Base-by-base conservation (phyloP, 2,113 vertebrate species). In the Cygnus buccinator region DNA sequence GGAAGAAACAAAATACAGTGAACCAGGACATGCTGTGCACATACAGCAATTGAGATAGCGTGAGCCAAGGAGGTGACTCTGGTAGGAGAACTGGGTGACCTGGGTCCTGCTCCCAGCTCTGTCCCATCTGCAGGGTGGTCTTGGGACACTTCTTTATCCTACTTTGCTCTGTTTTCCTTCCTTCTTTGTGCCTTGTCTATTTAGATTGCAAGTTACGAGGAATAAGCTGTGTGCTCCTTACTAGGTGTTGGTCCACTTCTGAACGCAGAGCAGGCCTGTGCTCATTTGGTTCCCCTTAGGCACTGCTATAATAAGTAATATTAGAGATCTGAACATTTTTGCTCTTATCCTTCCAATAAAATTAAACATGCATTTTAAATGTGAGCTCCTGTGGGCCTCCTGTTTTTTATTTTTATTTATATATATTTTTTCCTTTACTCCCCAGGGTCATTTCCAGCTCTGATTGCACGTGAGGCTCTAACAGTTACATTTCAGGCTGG, bases 381-480 rank as follows among this genome's bases (percentile, higher is more conserved):
- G 16, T n/a, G 33, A 90, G 21, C 26, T 80, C 15, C 73, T 82
- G 43, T 0, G 0, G 25, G 62, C 68, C 66, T 87, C 26, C 70
- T 87, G 70, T 0, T 1, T 50, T 63, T 50, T 20, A 44, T 44
- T 44, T 46, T 46, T 19, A 20, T 21, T 46, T 46, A 5, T 20
- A 21, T 48, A 4, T 48, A 2, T 74, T 48, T 23, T 81, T 75
- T 39, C 11, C 21, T 81, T 90, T 89, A 89, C 89, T 94, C 77
- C 73, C 70, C 73, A 25, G 74, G 72, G 63, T 95, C 10, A 52
- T 82, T 90, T 94, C 95, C 11, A 4, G 31, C 85, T 84, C 95
- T 95, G 96, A 95, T 88, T 97, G 97, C 85, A 85, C 90, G 95
- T 96, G 91, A 94, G 94, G 75, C 77, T 91, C 82, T 90, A 94